phyloP scores from a whole-genome alignment of 1,140 invertebrate genomes.

The Lepidurus arcticus region DNA sequence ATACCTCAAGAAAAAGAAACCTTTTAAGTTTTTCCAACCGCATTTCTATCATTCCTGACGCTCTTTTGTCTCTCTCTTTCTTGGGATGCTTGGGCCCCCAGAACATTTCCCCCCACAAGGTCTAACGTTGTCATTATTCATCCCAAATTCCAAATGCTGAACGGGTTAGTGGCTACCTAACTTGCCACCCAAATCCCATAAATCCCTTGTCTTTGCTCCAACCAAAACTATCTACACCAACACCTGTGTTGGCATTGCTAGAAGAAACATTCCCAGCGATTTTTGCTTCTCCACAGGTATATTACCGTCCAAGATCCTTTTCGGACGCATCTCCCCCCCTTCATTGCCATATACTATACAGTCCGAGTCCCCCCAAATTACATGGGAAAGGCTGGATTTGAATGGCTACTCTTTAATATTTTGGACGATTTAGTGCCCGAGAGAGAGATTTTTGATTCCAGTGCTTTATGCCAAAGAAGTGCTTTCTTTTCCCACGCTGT shows the following conservation, averaged over 20 bases:
- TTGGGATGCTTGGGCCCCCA: not conserved
- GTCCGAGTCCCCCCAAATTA: not conserved
- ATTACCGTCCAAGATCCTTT: not conserved
- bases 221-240: not conserved
- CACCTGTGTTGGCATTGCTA: slow-evolving; percentile 14
- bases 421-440: slow-evolving; percentile 3
- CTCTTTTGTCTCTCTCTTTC: slow-evolving; percentile 13
- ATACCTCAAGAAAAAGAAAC: not conserved
- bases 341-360: not conserved
- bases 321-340: not conserved
- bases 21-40: not conserved
- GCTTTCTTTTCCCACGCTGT: slow-evolving; percentile 9
- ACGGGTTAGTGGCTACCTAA: slow-evolving; percentile 21
- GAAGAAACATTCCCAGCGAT: not conserved
- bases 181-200: slow-evolving; percentile 21
- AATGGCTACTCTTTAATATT: slow-evolving; percentile 7
- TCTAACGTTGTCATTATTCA: slow-evolving; percentile 22
- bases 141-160: slow-evolving; percentile 15
- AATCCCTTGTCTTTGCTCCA: slow-evolving; percentile 13
- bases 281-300: not conserved
- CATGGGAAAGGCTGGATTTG: slow-evolving; percentile 8
- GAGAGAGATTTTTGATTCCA: not conserved
- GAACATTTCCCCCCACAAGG: not conserved
- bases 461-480: not conserved
- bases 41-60: slow-evolving; percentile 10